Evolutionary conservation across 1,140 invertebrate genomes (phyloP), one percentile per base, ranked within the genome.

Genomic region (Antheraea mylitta): DNA sequence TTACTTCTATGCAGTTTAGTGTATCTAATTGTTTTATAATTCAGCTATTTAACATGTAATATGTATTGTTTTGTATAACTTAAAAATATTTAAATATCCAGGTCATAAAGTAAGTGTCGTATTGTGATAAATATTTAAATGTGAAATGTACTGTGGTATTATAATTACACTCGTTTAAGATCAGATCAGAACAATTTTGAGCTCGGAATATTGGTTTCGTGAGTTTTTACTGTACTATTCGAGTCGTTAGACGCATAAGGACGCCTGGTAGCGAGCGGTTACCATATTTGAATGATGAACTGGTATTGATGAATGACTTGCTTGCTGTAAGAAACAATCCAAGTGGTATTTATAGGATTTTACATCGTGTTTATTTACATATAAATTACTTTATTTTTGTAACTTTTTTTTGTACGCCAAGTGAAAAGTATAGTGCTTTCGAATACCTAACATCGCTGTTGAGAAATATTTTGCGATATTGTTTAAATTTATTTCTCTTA

Each of bases 211-310:
- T 53, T 53, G 45, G 45, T 42, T 42, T 7, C 38, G 7, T 53
- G 7, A 13, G 45, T 53, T 53, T 53, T 53, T 53, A 53, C 45
- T 53, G 45, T 53, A 7, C 45, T 53, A n/a, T 16, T 53, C 45
- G 4, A 53, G 45, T 53, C 45, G 16, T 53, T 53, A 53, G 45
- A 16, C 45, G 45, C 45, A 53, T 53, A 53, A 53, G 45, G 45
- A 13, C 45, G 45, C 9, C 45, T 16, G 45, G 45, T 53, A 53
- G 45, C 9, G 45, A 53, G 45, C 45, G 45, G 11, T 53, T 53
- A 53, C 45, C 45, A 53, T 53, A 53, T 53, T 53, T 53, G 45
- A 53, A 53, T 53, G 45, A 5, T 53, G 45, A 53, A 53, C 45
- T 13, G 45, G 45, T 53, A 53, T 53, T 53, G 45, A 53, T 53